phyloP scores from a whole-genome alignment of 37 sponge, comb jelly and placozoan genomes.

The Lycopodina hypogea region DNA sequence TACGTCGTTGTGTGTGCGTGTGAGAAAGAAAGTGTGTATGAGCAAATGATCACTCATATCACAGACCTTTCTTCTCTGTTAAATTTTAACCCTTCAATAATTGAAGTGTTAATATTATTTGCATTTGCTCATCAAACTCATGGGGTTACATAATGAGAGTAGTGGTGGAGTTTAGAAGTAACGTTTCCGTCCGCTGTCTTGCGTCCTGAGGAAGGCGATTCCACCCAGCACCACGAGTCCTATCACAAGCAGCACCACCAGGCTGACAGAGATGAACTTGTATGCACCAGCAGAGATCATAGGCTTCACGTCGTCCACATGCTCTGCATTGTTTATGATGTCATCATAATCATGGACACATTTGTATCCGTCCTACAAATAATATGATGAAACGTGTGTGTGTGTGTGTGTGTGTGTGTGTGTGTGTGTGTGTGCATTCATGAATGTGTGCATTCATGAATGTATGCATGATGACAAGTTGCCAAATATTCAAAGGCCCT shows the following conservation, averaged over 20 bases:
- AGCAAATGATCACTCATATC: too few species aligned
- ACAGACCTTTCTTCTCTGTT: too few species aligned
- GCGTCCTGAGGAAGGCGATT: conserved; percentile 32
- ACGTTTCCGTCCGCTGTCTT: conserved; percentile 30
- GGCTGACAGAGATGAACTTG: conserved; percentile 29
- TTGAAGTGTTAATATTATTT: too few species aligned
- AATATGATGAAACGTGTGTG: background rate
- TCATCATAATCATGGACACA: background rate
- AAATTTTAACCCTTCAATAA: too few species aligned
- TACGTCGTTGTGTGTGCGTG: too few species aligned
- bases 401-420: background rate
- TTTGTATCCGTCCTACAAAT: background rate
- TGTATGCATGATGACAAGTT: too few species aligned
- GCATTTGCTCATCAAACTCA: too few species aligned
- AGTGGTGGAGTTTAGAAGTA: conserved; percentile 35
- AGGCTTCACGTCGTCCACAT: conserved; percentile 53
- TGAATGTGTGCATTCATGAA: background rate
- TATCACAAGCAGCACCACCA: conserved; percentile 38
- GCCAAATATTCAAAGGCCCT: too few species aligned
- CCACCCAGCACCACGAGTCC: conserved; percentile 46
- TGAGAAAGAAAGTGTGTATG: too few species aligned
- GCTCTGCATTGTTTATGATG: conserved; percentile 29
- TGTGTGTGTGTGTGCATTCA: background rate
- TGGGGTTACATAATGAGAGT: too few species aligned
- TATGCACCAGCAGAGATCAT: conserved; percentile 38